phyloP scores from a whole-genome alignment of 2,113 vertebrate genomes.

The Dinomys branickii region DNA sequence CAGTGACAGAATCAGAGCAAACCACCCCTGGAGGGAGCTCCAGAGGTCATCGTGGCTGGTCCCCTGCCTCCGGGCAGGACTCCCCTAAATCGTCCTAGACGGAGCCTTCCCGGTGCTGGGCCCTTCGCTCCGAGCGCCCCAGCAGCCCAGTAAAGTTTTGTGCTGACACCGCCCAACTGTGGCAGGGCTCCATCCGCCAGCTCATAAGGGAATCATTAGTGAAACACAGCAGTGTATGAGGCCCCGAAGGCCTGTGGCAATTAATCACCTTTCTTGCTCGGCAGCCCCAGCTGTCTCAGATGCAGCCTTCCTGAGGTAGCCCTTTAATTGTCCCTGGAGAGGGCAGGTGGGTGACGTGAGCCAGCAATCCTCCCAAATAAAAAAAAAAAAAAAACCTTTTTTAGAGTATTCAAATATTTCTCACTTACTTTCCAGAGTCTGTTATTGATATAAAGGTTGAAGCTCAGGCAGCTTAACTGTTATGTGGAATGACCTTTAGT shows the following conservation, averaged over 20 bases:
- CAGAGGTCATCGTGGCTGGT: constrained; percentile 1
- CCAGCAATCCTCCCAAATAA: constrained; percentile 64
- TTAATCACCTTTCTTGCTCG: constrained; percentile 59
- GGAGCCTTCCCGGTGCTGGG: background rate
- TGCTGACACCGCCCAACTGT: constrained; percentile 54
- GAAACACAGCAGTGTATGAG: background rate
- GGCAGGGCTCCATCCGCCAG: fast-evolving
- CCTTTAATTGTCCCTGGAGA: constrained; percentile 74
- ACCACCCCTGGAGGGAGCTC: background rate
- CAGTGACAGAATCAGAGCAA: constrained; percentile 66
- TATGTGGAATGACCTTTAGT: constrained; percentile 96
- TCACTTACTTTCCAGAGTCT: constrained; percentile 85
- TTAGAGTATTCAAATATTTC: constrained; percentile 82
- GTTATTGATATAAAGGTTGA: constrained; percentile 94
- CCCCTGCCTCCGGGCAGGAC: constrained; percentile 69
- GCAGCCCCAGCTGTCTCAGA: constrained; percentile 62
- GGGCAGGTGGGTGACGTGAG: constrained; percentile 61
- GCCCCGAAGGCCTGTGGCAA: constrained; percentile 72
- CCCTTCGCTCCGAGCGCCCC: constrained; percentile 30
- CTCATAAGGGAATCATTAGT: constrained; percentile 78
- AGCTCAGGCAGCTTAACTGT: constrained; percentile 97
- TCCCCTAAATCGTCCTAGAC: constrained; percentile 15
- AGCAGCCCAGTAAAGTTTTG: constrained; percentile 71
- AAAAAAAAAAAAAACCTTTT: background rate
- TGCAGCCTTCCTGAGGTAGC: constrained; percentile 64